These are phyloP conservation scores for Caenorhabditis doughertyi DNA, from an alignment of 2,888 invertebrate species.

Conservation along the genomic window DNA sequence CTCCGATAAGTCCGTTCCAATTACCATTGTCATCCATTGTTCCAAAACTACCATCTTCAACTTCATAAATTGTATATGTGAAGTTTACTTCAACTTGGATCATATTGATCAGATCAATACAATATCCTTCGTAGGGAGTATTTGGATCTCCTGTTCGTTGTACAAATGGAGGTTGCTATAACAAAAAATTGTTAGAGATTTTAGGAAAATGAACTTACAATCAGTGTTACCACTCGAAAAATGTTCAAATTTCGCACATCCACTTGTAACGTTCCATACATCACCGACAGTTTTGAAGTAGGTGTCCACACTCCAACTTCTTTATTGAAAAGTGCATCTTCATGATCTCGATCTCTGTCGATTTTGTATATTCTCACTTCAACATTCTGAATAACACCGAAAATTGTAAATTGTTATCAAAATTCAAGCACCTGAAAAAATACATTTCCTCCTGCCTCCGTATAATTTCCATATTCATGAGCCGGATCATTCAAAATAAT, in stretches of 20 bases:
- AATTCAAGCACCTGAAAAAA: constrained; percentile 55
- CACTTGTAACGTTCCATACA: constrained; percentile 77
- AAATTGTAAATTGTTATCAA: background rate
- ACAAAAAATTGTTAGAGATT: constrained; percentile 24
- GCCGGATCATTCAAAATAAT: constrained; percentile 57
- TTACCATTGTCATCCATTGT: constrained; percentile 91
- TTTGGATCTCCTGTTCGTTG: constrained; percentile 74
- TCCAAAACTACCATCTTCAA: constrained; percentile 90
- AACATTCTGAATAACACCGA: constrained; percentile 67
- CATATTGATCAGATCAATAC: constrained; percentile 93
- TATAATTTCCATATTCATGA: constrained; percentile 70
- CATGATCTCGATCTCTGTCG: constrained; percentile 70
- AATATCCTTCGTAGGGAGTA: constrained; percentile 88
- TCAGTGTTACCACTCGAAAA: constrained; percentile 78
- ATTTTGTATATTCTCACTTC: constrained; percentile 75
- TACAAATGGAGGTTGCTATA: constrained; percentile 85
- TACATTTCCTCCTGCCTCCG: constrained; percentile 45
- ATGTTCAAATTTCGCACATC: constrained; percentile 75
- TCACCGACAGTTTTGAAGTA: constrained; percentile 68
- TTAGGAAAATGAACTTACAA: constrained; percentile 66
- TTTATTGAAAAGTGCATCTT: constrained; percentile 78
- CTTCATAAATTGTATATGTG: constrained; percentile 91
- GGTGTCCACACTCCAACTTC: constrained; percentile 81
- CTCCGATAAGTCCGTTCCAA: constrained; percentile 90
- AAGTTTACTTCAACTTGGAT: constrained; percentile 91